These are phyloP conservation scores for Solenodon paradoxus DNA, from an alignment of 2,113 vertebrate genomes.

Conservation along the genomic window DNA sequence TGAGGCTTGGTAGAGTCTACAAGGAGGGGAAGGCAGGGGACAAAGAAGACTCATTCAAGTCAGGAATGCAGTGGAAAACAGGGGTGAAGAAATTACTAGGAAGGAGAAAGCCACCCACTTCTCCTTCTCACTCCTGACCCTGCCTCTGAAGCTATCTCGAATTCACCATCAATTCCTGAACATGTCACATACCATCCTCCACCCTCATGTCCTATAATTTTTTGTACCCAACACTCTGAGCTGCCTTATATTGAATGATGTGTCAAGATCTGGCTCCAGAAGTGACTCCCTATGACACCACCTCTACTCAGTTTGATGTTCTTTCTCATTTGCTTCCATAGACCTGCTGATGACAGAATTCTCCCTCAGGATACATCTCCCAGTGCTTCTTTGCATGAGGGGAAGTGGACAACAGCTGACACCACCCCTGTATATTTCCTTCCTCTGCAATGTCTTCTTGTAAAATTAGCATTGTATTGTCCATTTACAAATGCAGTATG, in stretches of 20 bases:
- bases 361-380: too few species aligned
- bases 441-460: too few species aligned
- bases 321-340: not conserved
- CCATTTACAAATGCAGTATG: too few species aligned
- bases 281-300: not conserved
- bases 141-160: not conserved
- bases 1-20: not conserved
- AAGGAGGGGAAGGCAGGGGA: not conserved
- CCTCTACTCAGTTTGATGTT: not conserved
- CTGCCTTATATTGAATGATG: not conserved
- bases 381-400: too few species aligned
- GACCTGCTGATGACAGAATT: too few species aligned
- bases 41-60: not conserved
- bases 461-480: too few species aligned
- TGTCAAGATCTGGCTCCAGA: not conserved
- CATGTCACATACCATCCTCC: fast-evolving
- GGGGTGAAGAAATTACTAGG: not conserved
- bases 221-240: not conserved
- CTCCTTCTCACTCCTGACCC: not conserved
- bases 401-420: too few species aligned
- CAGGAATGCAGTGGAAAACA: not conserved
- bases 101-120: not conserved
- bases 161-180: not conserved
- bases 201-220: not conserved
- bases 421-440: too few species aligned